Evolutionary conservation across 2,888 invertebrate species (phyloP), one percentile per base, ranked within the genome.

Genomic region (Aplocera efformata): DNA sequence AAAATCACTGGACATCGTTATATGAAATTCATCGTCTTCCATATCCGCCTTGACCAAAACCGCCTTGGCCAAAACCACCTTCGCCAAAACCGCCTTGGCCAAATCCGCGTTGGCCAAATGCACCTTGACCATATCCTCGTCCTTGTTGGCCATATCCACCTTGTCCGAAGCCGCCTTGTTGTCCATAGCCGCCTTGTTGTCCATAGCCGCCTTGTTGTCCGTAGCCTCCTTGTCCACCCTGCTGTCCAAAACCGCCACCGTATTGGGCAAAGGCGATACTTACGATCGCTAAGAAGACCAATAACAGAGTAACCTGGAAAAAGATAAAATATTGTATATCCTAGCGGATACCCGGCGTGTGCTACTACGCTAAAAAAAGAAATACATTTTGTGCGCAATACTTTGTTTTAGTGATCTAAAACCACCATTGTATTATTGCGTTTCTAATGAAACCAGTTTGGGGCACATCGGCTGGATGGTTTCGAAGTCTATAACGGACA

Each of bases 11-110:
- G 3, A 17, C 5, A 17, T 17, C 13, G 13, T 5, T 17, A 5
- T 17, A n/a, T n/a, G n/a, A n/a, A 7, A 3, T 4, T 39, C 13
- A 36, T 39, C 44, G 34, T 20, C 40, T 17, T 13, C 38, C 31
- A 7, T 17, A 37, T 1, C 24, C 35, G 6, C 24, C 35, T 27
- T 53, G 50, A 27, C 56, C 51, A 21, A 29, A 50, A 0, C 58
- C 51, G 7, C 34, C 48, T 25, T 53, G 28, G 9, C 42, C 31
- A 10, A 45, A 56, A 0, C 56, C 59, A 0, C 56, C 53, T 11
- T 30, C 32, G 0, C 48, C 41, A n/a, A 32, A 47, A 3, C 48
- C 50, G 1, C 46, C 40, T 26, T 32, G 43, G 2, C 39, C 46
- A 10, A 32, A 50, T 10, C 54, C 51, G 13, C 41, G 34, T 0